Percentiles rank a stretch among this genome's conserved stretches.
Conservation (phyloP, 2,797 vertebrate species). For the Thripadectes ignobilis region DNA sequence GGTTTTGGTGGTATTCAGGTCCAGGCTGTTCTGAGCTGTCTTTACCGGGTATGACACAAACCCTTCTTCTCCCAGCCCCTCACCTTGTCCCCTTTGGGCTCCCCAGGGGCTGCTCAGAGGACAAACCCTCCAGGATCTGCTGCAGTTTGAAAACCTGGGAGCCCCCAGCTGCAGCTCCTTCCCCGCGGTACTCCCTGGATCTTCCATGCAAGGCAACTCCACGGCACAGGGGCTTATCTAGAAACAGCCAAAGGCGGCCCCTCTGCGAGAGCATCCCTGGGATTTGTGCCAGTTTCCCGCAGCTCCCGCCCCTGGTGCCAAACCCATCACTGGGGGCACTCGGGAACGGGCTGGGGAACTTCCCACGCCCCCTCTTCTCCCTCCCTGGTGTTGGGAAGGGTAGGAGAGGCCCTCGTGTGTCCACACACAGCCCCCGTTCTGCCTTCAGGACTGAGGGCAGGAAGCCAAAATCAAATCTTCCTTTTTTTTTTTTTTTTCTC, state of each 20-base stretch:
- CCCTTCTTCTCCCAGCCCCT: neutral
- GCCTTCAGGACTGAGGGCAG: constrained; percentile 62
- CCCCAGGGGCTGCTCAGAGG: neutral
- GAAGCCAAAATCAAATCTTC: constrained; percentile 76
- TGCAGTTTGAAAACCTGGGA: neutral
- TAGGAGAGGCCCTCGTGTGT: neutral
- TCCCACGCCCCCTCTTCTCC: neutral
- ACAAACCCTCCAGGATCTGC: neutral
- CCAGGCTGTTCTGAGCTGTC: neutral
- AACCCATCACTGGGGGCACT: fast-evolving
- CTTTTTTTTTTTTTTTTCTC: neutral
- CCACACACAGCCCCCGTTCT: neutral
- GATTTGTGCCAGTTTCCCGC: neutral
- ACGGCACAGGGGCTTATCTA: fast-evolving
- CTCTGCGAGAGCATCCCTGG: neutral
- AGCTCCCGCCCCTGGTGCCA: neutral
- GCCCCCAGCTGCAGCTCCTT: neutral
- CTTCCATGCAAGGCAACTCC: neutral
- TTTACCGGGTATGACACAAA: neutral
- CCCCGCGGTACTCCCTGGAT: fast-evolving
- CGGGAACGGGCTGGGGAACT: neutral
- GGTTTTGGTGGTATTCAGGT: neutral
- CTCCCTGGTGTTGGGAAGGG: neutral
- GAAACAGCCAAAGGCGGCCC: fast-evolving
- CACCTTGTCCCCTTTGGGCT: fast-evolving